A percentile compares a stretch with the other conserved stretches of the same genome.
Evolutionary conservation across 2,888 invertebrate species (phyloP).

Genomic region (Alcis repandata): DNA sequence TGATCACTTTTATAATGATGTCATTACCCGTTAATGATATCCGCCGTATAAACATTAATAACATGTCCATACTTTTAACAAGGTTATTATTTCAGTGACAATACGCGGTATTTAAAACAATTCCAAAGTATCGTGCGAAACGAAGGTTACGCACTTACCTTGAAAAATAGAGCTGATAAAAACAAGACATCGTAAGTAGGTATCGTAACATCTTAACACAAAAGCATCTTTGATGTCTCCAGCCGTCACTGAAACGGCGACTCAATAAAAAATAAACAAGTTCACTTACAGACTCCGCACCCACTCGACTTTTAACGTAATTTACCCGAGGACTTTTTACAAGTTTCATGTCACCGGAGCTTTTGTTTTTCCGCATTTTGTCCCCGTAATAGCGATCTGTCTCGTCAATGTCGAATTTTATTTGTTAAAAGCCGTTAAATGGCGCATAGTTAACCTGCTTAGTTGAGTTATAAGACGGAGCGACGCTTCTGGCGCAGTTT

Average conservation of each 20-base stretch:
- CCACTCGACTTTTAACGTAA: conserved; percentile 50
- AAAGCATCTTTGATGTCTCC: conserved; percentile 40
- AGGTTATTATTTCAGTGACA: conserved; percentile 1
- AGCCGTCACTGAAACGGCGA: conserved; percentile 25
- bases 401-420: conserved; percentile 53
- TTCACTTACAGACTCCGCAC: conserved; percentile 42
- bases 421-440: conserved; percentile 57
- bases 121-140: not conserved
- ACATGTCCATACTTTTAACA: not conserved
- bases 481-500: conserved; percentile 32
- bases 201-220: conserved; percentile 16
- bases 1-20: conserved; percentile 17
- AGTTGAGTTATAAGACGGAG: conserved; percentile 38
- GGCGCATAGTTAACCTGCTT: conserved; percentile 48
- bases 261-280: conserved; percentile 49
- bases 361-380: conserved; percentile 49
- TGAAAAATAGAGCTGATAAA: conserved; percentile 15
- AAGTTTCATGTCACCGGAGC: conserved; percentile 50
- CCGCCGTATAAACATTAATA: not conserved
- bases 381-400: conserved; percentile 47
- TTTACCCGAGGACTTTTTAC: conserved; percentile 53
- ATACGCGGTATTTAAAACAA: not conserved
- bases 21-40: conserved; percentile 12
- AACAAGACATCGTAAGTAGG: conserved; percentile 14
- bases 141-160: conserved; percentile 4